A percentile compares a stretch with the other conserved stretches of the same genome.
phyloP scores from a whole-genome alignment of 2,888 invertebrate genomes.

The Tipula unca region DNA sequence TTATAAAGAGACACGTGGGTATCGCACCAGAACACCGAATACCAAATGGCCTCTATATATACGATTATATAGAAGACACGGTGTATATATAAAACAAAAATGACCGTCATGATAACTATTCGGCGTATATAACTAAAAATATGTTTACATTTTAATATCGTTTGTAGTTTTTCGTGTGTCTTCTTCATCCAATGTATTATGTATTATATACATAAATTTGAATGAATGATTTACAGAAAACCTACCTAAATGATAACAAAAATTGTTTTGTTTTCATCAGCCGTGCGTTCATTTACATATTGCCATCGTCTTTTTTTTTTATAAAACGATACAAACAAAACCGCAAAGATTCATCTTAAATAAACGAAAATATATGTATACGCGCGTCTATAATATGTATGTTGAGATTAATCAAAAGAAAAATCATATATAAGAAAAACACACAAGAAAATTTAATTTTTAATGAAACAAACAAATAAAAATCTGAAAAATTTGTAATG shows the following conservation, averaged over 20 bases:
- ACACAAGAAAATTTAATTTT: not conserved
- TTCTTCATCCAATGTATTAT: not conserved
- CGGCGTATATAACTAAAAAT: not conserved
- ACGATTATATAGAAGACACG: too few relatives aligned
- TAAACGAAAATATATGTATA: not conserved
- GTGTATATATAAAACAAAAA: too few relatives aligned
- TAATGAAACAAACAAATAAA: not conserved
- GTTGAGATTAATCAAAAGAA: not conserved
- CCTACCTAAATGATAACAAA: not conserved
- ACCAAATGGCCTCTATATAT: too few relatives aligned
- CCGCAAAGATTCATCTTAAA: not conserved
- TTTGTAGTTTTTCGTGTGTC: not conserved
- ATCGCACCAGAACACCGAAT: too few relatives aligned
- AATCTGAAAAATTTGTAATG: not conserved
- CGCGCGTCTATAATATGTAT: too few relatives aligned
- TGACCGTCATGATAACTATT: not conserved
- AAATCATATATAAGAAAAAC: not conserved
- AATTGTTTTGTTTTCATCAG: not conserved
- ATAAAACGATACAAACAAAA: not conserved
- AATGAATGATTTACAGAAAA: not conserved
- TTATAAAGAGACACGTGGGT: not conserved
- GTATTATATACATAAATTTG: too few relatives aligned
- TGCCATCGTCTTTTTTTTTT: not conserved
- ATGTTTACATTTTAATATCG: not conserved
- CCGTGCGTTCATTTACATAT: not conserved